Evolutionary conservation across 2,888 invertebrate genomes (phyloP).

Genomic region (Himalopsyche kuldschensis): DNA sequence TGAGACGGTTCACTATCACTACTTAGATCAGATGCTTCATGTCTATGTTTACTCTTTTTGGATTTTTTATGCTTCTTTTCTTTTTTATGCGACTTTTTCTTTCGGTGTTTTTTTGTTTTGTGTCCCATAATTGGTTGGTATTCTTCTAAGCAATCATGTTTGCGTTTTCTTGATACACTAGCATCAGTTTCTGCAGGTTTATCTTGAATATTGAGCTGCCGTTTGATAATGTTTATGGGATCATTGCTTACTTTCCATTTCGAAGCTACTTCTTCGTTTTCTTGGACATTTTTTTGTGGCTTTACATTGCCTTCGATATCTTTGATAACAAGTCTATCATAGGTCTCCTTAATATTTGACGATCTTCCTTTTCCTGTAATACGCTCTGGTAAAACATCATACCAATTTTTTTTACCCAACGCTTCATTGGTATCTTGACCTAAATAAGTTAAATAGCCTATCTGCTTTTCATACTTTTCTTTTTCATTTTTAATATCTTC

Average conservation of each 20-base stretch:
- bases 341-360: constrained; percentile 52
- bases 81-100: constrained; percentile 44
- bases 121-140: constrained; percentile 11
- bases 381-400: constrained; percentile 71
- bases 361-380: constrained; percentile 47
- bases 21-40: constrained; percentile 41
- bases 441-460: constrained; percentile 93
- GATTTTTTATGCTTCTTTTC: constrained; percentile 43
- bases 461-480: constrained; percentile 96
- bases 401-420: constrained; percentile 87
- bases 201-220: constrained; percentile 12
- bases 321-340: constrained; percentile 54
- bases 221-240: constrained; percentile 72
- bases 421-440: constrained; percentile 91
- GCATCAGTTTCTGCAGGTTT: constrained; percentile 20
- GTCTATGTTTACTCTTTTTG: constrained; percentile 41
- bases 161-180: constrained; percentile 42
- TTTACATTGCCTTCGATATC: constrained; percentile 55
- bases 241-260: constrained; percentile 69
- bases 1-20: constrained; percentile 41
- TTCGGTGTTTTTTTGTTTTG: constrained; percentile 41
- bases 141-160: constrained; percentile 41
- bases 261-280: constrained; percentile 64
- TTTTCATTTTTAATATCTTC: constrained; percentile 87
- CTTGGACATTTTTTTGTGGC: constrained; percentile 47